Base-by-base conservation (phyloP, 2,113 vertebrate species). In the Aleadryas rufinucha region DNA sequence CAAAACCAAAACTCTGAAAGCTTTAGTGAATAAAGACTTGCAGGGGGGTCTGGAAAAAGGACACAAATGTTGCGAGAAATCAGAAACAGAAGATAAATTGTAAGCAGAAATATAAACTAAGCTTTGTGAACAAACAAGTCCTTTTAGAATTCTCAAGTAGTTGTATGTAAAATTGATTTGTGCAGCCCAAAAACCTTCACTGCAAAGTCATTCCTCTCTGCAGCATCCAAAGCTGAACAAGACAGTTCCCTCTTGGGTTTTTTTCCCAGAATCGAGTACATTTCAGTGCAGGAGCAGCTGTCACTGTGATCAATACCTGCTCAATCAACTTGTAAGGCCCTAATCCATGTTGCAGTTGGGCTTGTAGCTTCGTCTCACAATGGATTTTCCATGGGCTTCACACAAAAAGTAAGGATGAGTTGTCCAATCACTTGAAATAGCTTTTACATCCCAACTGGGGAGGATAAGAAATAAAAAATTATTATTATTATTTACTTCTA, bases 1-100 rank as follows among this genome's bases (percentile, higher is more conserved):
- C n/a, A n/a, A n/a, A n/a, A n/a, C n/a, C n/a, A n/a, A n/a, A n/a
- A n/a, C n/a, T n/a, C 87, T 89, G 66, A 94, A 93, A 94, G 95
- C 93, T 93, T 94, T 88, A 88, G 56, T 88, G 91, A 96, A 95
- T 91, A 96, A 95, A 97, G 89, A 76, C 93, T 78, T 77, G 53
- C 90, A 92, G 92, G 89, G 93, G 96, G 96, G 96, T 89, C 96
- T 93, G 95, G 90, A 94, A 96, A 94, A 87, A 90, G 85, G 96
- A 91, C 94, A 95, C 96, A 97, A 95, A 95, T 23, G 60, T 96
- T 82, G 66, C 74, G 47, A 93, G 49, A 89, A 97, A 96, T 96
- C 87, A 97, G 90, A 97, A 97, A 16, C 95, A 96, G 92, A 95
- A 86, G 90, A 94, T 76, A 84, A 96, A 94, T 93, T 96, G 79